A percentile compares a stretch with the other conserved stretches of the same genome.
Conservation (phyloP, 2,113 vertebrate genomes). For the Ochotona curzoniae region DNA sequence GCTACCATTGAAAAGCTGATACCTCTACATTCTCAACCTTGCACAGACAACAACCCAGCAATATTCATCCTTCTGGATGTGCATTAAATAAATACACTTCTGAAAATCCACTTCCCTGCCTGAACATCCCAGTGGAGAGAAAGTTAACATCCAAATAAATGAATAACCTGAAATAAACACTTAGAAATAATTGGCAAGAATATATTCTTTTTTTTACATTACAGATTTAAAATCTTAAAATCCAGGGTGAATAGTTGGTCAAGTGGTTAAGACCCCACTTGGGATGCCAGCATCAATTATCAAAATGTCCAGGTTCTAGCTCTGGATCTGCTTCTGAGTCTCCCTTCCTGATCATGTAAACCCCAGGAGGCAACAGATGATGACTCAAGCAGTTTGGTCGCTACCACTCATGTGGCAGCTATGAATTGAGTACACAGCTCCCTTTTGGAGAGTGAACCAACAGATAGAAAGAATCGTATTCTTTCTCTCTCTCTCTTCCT, state of each 20-base stretch:
- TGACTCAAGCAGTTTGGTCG: too few species aligned
- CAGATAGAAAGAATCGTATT: too few species aligned
- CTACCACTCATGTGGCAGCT: too few species aligned
- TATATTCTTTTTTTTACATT: background rate
- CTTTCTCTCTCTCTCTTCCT: background rate
- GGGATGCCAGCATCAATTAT: too few species aligned
- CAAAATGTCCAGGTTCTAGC: too few species aligned
- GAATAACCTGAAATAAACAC: background rate
- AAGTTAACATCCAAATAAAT: slow-evolving; percentile 6
- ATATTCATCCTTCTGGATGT: background rate
- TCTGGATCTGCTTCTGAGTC: too few species aligned
- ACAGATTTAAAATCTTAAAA: background rate
- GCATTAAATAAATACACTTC: slow-evolving; percentile 21
- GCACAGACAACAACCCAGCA: slow-evolving; percentile 3
- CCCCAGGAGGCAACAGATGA: too few species aligned
- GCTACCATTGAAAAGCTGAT: slow-evolving; percentile 50
- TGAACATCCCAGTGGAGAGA: background rate
- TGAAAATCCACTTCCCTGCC: slow-evolving; percentile 4
- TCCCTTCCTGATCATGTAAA: too few species aligned
- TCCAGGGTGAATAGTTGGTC: too few species aligned
- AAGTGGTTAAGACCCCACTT: too few species aligned
- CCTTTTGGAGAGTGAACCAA: too few species aligned
- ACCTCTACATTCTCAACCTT: slow-evolving; percentile 5
- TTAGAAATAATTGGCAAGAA: slow-evolving; percentile 38
- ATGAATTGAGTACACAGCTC: too few species aligned